Percentiles rank a stretch among this genome's conserved stretches.
Evolutionary conservation across 2,113 vertebrate genomes (phyloP).

Genomic region (Oreochromis tanganicae): DNA sequence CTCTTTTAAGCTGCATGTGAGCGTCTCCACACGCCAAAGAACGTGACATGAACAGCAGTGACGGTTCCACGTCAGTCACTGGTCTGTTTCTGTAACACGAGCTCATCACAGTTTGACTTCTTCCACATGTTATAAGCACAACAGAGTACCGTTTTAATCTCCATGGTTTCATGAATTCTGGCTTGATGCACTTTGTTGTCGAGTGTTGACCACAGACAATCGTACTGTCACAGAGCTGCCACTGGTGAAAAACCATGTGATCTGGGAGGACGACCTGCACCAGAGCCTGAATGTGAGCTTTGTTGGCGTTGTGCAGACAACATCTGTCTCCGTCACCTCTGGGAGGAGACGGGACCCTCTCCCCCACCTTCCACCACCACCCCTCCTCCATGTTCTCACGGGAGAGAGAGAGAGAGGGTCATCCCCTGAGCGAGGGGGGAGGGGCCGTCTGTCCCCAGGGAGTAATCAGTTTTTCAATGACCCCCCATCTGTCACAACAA

Average conservation of each 20-base stretch:
- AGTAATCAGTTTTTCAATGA: constrained; percentile 15
- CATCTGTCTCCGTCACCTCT: not conserved
- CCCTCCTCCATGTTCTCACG: not conserved
- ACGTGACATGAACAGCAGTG: not conserved
- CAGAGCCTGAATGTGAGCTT: not conserved
- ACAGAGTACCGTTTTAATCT: not conserved
- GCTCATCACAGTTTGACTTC: not conserved
- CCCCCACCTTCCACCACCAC: not conserved
- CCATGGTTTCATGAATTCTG: not conserved
- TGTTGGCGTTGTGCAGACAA: not conserved
- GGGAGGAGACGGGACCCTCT: not conserved
- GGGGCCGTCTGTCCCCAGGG: not conserved
- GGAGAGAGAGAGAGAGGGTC: not conserved
- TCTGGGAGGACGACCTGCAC: not conserved
- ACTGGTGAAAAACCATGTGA: not conserved
- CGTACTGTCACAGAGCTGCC: not conserved
- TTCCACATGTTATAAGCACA: not conserved
- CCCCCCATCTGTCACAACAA: constrained; percentile 14
- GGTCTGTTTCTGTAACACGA: not conserved
- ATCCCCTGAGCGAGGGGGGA: not conserved
- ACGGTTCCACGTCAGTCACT: not conserved
- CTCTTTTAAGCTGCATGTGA: not conserved
- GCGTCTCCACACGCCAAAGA: not conserved
- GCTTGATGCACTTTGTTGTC: not conserved
- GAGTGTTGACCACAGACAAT: not conserved